Evolutionary conservation across 1,140 invertebrate genomes (phyloP).

Genomic region (Diorhabda carinulata): DNA sequence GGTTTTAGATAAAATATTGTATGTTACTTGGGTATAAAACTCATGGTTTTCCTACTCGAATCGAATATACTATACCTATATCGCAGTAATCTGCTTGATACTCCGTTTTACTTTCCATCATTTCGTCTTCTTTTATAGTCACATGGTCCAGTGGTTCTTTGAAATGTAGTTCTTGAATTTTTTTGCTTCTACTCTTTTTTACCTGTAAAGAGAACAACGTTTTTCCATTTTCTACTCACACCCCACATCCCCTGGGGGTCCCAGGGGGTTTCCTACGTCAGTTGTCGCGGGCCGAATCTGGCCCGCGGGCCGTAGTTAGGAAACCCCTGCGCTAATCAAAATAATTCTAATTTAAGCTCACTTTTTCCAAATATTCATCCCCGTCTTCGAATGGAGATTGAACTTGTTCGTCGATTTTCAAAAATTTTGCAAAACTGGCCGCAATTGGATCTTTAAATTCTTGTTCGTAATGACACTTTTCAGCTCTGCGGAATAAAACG

Average conservation of each 20-base stretch:
- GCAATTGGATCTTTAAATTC: neutral
- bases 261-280: no score
- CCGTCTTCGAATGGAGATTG: neutral
- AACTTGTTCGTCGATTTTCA: neutral
- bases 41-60: no score
- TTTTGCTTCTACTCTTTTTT: neutral
- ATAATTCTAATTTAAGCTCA: neutral
- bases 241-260: no score
- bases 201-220: neutral
- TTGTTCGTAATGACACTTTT: no score
- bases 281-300: no score
- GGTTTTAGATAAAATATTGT: no score
- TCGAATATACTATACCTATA: neutral
- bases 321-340: neutral
- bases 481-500: no score
- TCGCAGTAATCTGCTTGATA: neutral
- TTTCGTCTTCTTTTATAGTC: neutral
- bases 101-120: neutral
- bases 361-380: neutral
- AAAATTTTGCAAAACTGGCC: neutral
- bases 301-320: no score
- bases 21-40: no score
- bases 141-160: neutral
- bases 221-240: no score
- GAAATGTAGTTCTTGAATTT: neutral